Conservation (phyloP, 2,113 vertebrate genomes). For the Martes martes region DNA sequence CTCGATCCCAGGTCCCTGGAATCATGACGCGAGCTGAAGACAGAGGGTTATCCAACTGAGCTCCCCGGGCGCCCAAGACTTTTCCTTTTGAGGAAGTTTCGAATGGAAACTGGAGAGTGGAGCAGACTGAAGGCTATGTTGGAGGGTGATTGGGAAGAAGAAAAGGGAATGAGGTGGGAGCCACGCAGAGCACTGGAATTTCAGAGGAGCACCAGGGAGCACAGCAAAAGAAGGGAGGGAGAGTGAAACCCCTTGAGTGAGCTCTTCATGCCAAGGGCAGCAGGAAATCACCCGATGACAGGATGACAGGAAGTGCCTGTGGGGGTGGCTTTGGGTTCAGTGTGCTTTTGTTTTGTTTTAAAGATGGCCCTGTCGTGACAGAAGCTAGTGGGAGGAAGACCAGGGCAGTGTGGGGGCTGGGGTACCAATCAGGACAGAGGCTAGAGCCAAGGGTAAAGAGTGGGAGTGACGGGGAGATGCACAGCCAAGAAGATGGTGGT, state of each 20-base stretch:
- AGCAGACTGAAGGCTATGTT: rapidly evolving
- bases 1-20: no score
- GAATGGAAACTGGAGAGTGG: rapidly evolving
- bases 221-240: neutral
- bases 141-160: neutral
- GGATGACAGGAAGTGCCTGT: neutral
- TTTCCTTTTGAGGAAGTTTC: neutral
- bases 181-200: no score
- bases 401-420: neutral
- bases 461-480: no score
- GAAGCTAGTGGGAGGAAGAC: neutral
- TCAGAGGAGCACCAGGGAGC: rapidly evolving
- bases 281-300: neutral
- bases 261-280: neutral
- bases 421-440: no score
- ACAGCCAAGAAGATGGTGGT: rapidly evolving
- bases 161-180: no score
- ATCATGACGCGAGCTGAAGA: no score
- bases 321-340: no score
- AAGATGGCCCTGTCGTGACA: neutral
- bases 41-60: no score
- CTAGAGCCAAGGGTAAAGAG: no score
- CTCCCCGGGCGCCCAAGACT: neutral
- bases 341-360: no score
- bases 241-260: rapidly evolving